Evolutionary conservation across 2,113 vertebrate genomes (phyloP).

Genomic region (Mormyrus lacerda): DNA sequence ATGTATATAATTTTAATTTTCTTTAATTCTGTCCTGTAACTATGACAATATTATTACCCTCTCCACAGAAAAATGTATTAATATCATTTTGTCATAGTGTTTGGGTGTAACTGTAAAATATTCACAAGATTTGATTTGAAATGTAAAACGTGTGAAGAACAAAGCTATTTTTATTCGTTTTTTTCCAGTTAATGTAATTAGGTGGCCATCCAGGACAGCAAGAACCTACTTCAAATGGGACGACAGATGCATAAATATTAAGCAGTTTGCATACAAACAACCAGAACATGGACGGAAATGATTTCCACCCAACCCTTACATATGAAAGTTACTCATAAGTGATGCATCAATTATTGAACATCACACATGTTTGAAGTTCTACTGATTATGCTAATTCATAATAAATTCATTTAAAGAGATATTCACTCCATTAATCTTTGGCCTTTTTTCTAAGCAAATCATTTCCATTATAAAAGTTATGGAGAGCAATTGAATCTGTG

Average conservation of each 20-base stretch:
- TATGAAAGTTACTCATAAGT: conserved; percentile 14
- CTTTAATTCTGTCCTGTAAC: background rate
- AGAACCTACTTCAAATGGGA: conserved; percentile 1
- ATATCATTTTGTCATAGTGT: background rate
- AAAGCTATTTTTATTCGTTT: background rate
- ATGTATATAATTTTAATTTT: background rate
- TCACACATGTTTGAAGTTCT: conserved; percentile 13
- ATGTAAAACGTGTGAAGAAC: background rate
- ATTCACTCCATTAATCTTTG: conserved; percentile 5
- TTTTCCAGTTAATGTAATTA: background rate
- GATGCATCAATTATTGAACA: conserved; percentile 14
- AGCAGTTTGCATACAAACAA: conserved; percentile 5
- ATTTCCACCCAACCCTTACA: conserved; percentile 10
- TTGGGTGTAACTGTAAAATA: background rate
- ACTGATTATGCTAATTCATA: conserved; percentile 6
- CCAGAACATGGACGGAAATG: background rate
- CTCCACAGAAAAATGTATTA: background rate
- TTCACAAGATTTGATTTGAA: conserved; percentile 6
- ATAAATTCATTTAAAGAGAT: conserved; percentile 11
- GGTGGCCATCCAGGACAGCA: background rate
- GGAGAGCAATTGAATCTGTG: background rate
- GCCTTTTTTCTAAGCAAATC: conserved; percentile 4
- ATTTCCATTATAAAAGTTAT: conserved; percentile 9
- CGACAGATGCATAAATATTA: background rate
- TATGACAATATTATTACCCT: background rate